A percentile compares a stretch with the other conserved stretches of the same genome.
These are phyloP conservation scores for Tribolium freemani DNA, from an alignment of 2,888 invertebrate species.

Conservation along the genomic window DNA sequence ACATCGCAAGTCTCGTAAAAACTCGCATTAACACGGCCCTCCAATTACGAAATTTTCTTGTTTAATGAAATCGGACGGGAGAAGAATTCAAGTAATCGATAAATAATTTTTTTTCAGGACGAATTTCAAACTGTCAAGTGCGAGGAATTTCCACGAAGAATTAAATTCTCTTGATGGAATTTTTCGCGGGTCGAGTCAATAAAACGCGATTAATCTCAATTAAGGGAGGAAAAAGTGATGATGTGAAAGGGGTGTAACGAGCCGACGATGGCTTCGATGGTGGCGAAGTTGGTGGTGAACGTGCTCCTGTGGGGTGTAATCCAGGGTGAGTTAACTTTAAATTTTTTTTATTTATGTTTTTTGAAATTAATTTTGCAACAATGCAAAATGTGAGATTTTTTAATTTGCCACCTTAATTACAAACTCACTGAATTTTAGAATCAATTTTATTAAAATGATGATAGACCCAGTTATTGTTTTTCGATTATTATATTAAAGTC, in stretches of 20 bases:
- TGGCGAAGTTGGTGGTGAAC: constrained; percentile 23
- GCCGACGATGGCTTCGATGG: constrained; percentile 12
- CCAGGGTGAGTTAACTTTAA: constrained; percentile 16
- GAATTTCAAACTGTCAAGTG: constrained; percentile 15
- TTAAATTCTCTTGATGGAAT: constrained; percentile 27
- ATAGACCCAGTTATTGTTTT: too few relatives aligned
- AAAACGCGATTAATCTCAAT: constrained; percentile 28
- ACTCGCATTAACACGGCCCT: background rate
- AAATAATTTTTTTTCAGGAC: constrained; percentile 16
- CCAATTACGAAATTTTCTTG: background rate
- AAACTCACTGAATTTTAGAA: too few relatives aligned
- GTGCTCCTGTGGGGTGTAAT: constrained; percentile 20
- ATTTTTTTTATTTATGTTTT: background rate
- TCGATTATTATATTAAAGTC: too few relatives aligned
- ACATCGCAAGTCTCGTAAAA: too few relatives aligned
- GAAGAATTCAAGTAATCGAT: background rate
- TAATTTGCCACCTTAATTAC: too few relatives aligned
- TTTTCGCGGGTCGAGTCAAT: constrained; percentile 24
- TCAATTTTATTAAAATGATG: too few relatives aligned
- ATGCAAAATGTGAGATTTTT: too few relatives aligned
- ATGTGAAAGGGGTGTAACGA: constrained; percentile 33
- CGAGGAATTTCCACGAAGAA: constrained; percentile 3
- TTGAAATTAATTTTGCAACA: too few relatives aligned
- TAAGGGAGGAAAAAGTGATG: constrained; percentile 22
- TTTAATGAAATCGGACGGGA: background rate